A percentile compares a stretch with the other conserved stretches of the same genome.
phyloP scores from a whole-genome alignment of 2,888 invertebrate species.

The Lypha dubia region DNA sequence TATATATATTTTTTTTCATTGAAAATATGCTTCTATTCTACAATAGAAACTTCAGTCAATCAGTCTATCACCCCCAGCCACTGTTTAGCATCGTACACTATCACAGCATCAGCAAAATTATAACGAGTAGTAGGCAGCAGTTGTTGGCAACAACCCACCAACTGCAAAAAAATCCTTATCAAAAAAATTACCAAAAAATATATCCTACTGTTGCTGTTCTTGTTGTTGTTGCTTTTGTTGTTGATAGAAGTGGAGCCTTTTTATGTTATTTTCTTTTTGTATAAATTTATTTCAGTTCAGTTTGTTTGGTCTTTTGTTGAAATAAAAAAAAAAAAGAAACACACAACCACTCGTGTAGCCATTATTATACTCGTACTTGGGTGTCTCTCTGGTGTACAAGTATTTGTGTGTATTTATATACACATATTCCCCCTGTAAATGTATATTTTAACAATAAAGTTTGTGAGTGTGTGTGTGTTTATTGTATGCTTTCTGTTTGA shows the following conservation, averaged over 20 bases:
- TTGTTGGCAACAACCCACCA: slow-evolving; percentile 29
- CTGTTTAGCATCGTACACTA: slow-evolving; percentile 18
- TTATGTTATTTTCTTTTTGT: neutral
- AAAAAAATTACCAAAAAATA: slow-evolving; percentile 15
- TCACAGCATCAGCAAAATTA: neutral
- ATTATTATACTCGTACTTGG: slow-evolving; percentile 40
- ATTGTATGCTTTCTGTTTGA: neutral
- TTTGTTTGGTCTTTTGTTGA: slow-evolving; percentile 36
- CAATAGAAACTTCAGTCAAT: neutral
- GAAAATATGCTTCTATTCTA: no score
- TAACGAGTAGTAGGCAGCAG: neutral
- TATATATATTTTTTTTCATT: no score
- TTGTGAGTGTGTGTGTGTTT: neutral
- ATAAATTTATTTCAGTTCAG: slow-evolving; percentile 49
- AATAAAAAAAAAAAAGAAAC: slow-evolving; percentile 3
- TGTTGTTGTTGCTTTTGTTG: no score
- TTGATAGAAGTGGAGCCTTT: slow-evolving; percentile 33
- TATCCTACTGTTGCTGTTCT: slow-evolving; percentile 35
- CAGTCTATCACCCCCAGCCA: neutral
- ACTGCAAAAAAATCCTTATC: slow-evolving; percentile 21
- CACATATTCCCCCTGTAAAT: neutral
- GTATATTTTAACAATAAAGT: slow-evolving; percentile 8
- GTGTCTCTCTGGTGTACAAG: slow-evolving; percentile 12
- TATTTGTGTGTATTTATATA: neutral
- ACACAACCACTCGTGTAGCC: slow-evolving; percentile 24